A percentile compares a stretch with the other conserved stretches of the same genome.
These are phyloP conservation scores for Drosophila colorata DNA, from an alignment of 2,888 invertebrate genomes.

Conservation along the genomic window DNA sequence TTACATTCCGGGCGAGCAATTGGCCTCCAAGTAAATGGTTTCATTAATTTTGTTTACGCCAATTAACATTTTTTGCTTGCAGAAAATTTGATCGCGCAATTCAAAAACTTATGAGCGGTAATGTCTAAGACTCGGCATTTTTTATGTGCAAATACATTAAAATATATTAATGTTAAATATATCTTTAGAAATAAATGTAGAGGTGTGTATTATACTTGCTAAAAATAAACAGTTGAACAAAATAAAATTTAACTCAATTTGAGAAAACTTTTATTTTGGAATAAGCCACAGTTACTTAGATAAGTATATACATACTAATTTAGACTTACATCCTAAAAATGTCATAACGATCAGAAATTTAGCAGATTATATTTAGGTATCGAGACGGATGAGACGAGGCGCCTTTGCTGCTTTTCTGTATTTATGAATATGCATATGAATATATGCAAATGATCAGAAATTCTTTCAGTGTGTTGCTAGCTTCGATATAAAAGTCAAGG, in stretches of 20 bases:
- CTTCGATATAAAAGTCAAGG: constrained; percentile 6
- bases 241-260: background rate
- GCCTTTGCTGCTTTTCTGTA: too few relatives aligned
- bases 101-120: constrained; percentile 87
- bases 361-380: background rate
- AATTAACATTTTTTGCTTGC: constrained; percentile 31
- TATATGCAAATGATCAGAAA: background rate
- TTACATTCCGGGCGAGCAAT: constrained; percentile 95
- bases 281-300: background rate
- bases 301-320: background rate
- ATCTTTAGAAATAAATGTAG: background rate
- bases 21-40: constrained; percentile 91
- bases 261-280: background rate
- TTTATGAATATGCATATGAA: background rate
- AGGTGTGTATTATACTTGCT: background rate
- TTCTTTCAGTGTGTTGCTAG: background rate
- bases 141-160: background rate
- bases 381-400: too few relatives aligned
- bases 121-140: constrained; percentile 55
- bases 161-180: constrained; percentile 8
- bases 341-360: background rate
- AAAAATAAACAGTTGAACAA: background rate
- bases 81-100: constrained; percentile 90
- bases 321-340: too few relatives aligned
- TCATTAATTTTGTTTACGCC: constrained; percentile 68